Evolutionary conservation across 2,797 vertebrate genomes (phyloP).

Genomic region (Semotilus atromaculatus): DNA sequence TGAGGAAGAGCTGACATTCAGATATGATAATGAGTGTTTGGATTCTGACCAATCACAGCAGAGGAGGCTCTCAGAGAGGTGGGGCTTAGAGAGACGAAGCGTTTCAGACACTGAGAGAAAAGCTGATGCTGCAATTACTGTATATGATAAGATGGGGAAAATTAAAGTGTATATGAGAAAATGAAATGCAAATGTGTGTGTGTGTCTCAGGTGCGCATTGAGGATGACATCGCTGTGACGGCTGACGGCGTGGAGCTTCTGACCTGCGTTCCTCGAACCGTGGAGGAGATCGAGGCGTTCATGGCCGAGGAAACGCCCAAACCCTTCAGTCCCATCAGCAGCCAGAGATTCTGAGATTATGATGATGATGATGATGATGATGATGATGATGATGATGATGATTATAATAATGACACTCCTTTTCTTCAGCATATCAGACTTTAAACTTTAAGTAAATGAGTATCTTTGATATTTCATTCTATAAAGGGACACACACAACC

Average conservation of each 20-base stretch:
- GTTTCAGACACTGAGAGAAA: too few species aligned
- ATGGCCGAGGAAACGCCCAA: conserved; percentile 85
- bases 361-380: neutral
- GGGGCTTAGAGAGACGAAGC: too few species aligned
- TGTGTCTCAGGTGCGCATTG: conserved; percentile 88
- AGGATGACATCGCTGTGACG: conserved; percentile 91
- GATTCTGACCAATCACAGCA: too few species aligned
- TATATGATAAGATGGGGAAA: too few species aligned
- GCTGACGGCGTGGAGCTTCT: conserved; percentile 87
- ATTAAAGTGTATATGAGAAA: too few species aligned
- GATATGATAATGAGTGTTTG: too few species aligned
- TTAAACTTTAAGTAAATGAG: neutral
- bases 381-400: neutral
- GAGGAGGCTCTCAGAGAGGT: too few species aligned
- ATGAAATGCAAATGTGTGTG: too few species aligned
- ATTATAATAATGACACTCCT: neutral
- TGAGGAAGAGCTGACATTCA: too few species aligned
- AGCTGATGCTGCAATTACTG: too few species aligned
- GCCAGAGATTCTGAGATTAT: conserved; percentile 66
- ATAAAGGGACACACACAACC: conserved; percentile 26
- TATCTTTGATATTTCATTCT: neutral
- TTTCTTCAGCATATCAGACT: neutral
- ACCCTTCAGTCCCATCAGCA: conserved; percentile 70
- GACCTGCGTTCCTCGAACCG: conserved; percentile 93
- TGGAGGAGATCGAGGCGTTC: conserved; percentile 92